A percentile compares a stretch with the other conserved stretches of the same genome.
Conservation (phyloP, 2,797 vertebrate species). For the Spea hammondii region DNA sequence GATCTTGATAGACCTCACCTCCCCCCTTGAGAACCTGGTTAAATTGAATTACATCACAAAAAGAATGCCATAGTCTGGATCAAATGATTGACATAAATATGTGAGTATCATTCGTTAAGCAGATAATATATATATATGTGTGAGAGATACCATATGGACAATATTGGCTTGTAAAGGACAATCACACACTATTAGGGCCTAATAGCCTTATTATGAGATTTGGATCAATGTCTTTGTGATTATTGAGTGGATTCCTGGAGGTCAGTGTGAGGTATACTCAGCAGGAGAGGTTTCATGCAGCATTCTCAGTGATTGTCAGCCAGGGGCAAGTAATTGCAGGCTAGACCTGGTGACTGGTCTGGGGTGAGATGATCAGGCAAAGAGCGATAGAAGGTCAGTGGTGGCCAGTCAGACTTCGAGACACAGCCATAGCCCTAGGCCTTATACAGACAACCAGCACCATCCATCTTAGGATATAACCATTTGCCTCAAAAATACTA, state of each 20-base stretch:
- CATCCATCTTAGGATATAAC: conserved; percentile 77
- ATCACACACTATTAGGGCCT: conserved; percentile 5
- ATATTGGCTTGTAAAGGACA: conserved; percentile 1
- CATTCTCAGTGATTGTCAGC: conserved; percentile 68
- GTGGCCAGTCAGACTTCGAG: conserved; percentile 69
- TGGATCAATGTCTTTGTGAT: conserved; percentile 60
- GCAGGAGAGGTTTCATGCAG: conserved; percentile 67
- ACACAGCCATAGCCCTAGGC: conserved; percentile 74
- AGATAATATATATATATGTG: conserved; percentile 11
- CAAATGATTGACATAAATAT: too few species aligned
- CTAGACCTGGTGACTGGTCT: conserved; percentile 60
- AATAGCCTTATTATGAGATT: conserved; percentile 41
- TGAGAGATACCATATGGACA: conserved; percentile 34
- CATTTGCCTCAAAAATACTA: conserved; percentile 52
- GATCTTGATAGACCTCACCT: too few species aligned
- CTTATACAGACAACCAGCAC: conserved; percentile 67
- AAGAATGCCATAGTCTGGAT: too few species aligned
- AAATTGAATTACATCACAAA: too few species aligned
- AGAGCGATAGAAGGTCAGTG: conserved; percentile 64
- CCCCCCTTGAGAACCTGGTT: too few species aligned
- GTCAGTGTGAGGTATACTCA: conserved; percentile 68
- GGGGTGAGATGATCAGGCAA: conserved; percentile 38
- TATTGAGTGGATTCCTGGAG: conserved; percentile 61
- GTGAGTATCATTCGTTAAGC: not conserved
- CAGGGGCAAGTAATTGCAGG: conserved; percentile 64